Evolutionary conservation across 2,888 invertebrate species (phyloP), one percentile per base, ranked within the genome.

Genomic region (Torymus aiolomorphi): DNA sequence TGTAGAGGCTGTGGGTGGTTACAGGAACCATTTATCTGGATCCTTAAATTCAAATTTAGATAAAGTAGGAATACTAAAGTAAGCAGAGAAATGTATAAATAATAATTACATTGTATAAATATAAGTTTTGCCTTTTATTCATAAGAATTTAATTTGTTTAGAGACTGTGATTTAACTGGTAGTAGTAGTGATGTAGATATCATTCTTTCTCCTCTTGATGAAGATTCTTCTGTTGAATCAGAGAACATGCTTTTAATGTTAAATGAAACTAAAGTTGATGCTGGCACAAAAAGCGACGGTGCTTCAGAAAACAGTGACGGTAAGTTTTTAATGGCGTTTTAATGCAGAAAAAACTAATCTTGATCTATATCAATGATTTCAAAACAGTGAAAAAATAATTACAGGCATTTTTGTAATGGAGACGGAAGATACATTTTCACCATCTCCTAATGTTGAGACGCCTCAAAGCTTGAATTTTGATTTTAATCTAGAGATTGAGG

Each of bases 1-100:
- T 14, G 97, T 98, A 2, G 98, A 98, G 91, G 98, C 98, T 4
- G 97, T 97, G 0, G 97, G 98, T 5, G 97, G 98, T 0, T 98
- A 96, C 88, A 96, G 96, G 88, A 97, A 97, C 87, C 94, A 92
- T 84, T 16, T 87, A 85, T 69, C 92, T 90, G 86, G 91, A 88
- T 61, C 91, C 87, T 18, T 91, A 88, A 77, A 82, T 54, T 31
- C 92, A 24, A 86, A 85, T 80, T 81, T 84, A 14, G 88, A 85
- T 90, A 92, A 88, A 92, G 92, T 85, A 89, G 93, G 78, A 88
- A 93, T 89, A 92, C 92, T 89, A 89, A 93, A 78, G 92, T 93
- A 81, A 91, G 92, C 81, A 90, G 20, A 31, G 31, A n/a, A n/a
- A n/a, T n/a, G n/a, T n/a, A n/a, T n/a, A n/a, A n/a, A n/a, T n/a